These are phyloP conservation scores for Chrysina gloriosa DNA, from an alignment of 2,888 invertebrate genomes.

Conservation along the genomic window DNA sequence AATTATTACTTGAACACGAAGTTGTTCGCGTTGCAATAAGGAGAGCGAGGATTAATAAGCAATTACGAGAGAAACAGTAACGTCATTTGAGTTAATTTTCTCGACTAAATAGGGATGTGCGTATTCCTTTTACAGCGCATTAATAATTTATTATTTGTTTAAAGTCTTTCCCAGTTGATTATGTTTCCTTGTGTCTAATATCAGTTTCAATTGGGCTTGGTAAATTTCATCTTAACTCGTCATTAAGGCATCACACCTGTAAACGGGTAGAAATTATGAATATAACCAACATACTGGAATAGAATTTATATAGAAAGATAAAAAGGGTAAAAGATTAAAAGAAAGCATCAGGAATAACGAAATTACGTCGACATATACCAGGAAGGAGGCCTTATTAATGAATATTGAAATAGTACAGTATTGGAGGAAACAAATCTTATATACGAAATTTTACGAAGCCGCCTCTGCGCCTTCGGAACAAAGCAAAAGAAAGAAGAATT, in stretches of 20 bases:
- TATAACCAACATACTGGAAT: too few relatives aligned
- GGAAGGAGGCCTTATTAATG: too few relatives aligned
- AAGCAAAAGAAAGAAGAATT: too few relatives aligned
- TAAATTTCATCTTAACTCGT: not conserved
- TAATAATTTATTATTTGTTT: not conserved
- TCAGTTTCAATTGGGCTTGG: not conserved
- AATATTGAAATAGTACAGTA: too few relatives aligned
- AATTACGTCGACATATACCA: too few relatives aligned
- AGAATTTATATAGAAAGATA: too few relatives aligned
- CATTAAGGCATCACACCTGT: not conserved
- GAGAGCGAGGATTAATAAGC: not conserved
- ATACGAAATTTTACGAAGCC: too few relatives aligned
- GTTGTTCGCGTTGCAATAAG: not conserved
- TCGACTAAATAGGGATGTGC: not conserved
- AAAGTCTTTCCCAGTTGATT: not conserved
- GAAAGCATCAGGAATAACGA: too few relatives aligned
- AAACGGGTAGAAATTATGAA: too few relatives aligned
- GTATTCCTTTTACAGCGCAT: not conserved
- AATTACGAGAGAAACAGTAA: not conserved
- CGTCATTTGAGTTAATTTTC: constrained; percentile 6
- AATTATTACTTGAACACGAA: not conserved
- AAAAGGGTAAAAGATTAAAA: too few relatives aligned
- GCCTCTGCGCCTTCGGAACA: too few relatives aligned
- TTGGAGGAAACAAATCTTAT: too few relatives aligned
- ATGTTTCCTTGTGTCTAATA: not conserved